Evolutionary conservation across 2,888 invertebrate genomes (phyloP).

Genomic region (Ashinkailepas kermadecensis): DNA sequence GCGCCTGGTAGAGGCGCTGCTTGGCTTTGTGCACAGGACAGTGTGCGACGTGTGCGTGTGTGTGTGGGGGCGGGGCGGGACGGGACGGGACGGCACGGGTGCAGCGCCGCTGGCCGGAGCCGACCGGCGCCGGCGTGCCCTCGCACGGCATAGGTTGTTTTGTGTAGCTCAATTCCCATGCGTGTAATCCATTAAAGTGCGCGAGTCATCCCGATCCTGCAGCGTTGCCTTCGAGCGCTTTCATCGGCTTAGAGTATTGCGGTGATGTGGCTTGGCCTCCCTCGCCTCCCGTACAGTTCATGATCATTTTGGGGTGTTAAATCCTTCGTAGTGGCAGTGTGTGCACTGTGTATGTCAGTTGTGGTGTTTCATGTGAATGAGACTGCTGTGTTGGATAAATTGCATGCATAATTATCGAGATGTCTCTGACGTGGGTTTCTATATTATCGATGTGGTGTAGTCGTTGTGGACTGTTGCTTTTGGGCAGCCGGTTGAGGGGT

Average conservation of each 20-base stretch:
- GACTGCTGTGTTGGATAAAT: background rate
- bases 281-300: background rate
- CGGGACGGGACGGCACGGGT: background rate
- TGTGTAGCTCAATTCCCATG: constrained; percentile 20
- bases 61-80: too few species aligned
- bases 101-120: background rate
- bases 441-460: constrained; percentile 5
- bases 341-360: background rate
- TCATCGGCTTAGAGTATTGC: constrained; percentile 6
- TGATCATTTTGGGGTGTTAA: background rate
- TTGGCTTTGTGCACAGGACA: background rate
- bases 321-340: background rate
- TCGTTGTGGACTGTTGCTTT: background rate
- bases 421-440: background rate
- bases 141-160: background rate
- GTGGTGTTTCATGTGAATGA: background rate
- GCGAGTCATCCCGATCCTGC: constrained; percentile 48
- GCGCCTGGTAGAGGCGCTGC: background rate
- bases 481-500: too few species aligned
- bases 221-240: background rate
- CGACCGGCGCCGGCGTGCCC: background rate
- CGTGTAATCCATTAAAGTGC: constrained; percentile 10
- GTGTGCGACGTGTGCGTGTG: background rate
- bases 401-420: background rate
- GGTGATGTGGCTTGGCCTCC: background rate